Conservation (phyloP, 2,888 invertebrate species). For the Xanthia icteritia region DNA sequence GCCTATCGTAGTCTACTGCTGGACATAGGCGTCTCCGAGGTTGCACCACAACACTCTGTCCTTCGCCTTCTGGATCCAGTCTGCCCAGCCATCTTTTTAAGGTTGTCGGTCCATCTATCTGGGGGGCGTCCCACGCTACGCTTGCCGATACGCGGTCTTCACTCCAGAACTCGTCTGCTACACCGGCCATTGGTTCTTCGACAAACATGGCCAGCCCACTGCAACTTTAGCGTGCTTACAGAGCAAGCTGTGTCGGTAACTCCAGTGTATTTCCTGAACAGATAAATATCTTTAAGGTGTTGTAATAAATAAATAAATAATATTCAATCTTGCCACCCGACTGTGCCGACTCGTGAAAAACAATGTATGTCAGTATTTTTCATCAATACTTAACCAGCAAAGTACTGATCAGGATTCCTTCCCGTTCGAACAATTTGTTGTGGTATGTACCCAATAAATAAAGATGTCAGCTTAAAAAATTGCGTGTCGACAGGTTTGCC, state of each 20-base stretch:
- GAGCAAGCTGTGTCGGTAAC: not conserved
- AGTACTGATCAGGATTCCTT: constrained; percentile 1
- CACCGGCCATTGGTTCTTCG: not conserved
- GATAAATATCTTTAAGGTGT: too few relatives aligned
- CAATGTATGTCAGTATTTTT: too few relatives aligned
- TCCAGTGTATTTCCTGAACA: not conserved
- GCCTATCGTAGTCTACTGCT: not conserved
- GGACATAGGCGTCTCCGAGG: not conserved
- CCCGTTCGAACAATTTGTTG: not conserved
- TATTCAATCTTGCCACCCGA: not conserved
- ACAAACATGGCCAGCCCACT: not conserved
- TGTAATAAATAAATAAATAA: too few relatives aligned
- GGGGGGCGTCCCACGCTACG: too few relatives aligned
- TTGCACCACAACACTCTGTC: too few relatives aligned
- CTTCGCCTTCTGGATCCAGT: too few relatives aligned
- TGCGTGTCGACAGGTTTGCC: constrained; percentile 13
- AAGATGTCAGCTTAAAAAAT: constrained; percentile 43
- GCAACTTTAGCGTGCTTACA: not conserved
- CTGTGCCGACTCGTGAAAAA: not conserved
- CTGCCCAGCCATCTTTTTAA: too few relatives aligned
- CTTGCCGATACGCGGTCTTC: not conserved
- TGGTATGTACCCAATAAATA: constrained; percentile 25
- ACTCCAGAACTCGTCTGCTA: not conserved
- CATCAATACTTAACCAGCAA: not conserved
- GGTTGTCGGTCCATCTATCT: too few relatives aligned